Percentiles rank a stretch among this genome's conserved stretches.
Evolutionary conservation across 1,140 invertebrate genomes (phyloP).

Genomic region (Tribolium madens): DNA sequence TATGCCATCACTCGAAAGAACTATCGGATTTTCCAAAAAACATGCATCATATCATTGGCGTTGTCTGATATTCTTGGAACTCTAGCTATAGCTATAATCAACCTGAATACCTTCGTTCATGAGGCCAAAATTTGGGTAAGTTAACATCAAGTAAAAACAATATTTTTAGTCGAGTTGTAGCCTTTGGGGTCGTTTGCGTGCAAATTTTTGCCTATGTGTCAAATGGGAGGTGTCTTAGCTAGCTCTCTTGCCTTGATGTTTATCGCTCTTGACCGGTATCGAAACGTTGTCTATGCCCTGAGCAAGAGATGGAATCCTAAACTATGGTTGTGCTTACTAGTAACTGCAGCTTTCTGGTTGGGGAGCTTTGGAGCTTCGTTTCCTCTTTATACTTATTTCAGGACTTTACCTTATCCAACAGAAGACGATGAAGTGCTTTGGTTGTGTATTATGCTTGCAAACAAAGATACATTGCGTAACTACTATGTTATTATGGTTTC

Average conservation of each 20-base stretch:
- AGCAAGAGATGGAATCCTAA: conserved; percentile 66
- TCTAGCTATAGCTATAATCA: conserved; percentile 58
- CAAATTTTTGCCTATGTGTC: conserved; percentile 67
- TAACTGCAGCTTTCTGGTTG: conserved; percentile 62
- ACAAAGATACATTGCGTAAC: conserved; percentile 61
- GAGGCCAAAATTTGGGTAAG: conserved; percentile 60
- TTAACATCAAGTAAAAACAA: neutral
- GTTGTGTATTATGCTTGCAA: conserved; percentile 59
- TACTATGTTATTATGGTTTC: conserved; percentile 64
- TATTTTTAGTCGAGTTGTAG: conserved; percentile 52
- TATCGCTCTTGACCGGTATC: conserved; percentile 70
- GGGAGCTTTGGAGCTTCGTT: conserved; percentile 62
- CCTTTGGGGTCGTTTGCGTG: conserved; percentile 66
- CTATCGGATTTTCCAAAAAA: conserved; percentile 62
- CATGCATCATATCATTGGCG: conserved; percentile 66
- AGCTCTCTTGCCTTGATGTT: conserved; percentile 68
- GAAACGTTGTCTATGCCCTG: conserved; percentile 64
- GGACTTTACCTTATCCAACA: conserved; percentile 21
- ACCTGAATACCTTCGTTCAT: conserved; percentile 57
- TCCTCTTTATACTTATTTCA: conserved; percentile 56
- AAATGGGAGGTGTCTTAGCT: conserved; percentile 67
- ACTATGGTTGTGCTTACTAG: conserved; percentile 56
- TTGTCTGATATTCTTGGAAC: conserved; percentile 65
- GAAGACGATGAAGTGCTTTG: conserved; percentile 1
- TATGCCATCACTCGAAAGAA: conserved; percentile 41